Conservation (phyloP, 2,113 vertebrate species). For the Onychostruthus taczanowskii region DNA sequence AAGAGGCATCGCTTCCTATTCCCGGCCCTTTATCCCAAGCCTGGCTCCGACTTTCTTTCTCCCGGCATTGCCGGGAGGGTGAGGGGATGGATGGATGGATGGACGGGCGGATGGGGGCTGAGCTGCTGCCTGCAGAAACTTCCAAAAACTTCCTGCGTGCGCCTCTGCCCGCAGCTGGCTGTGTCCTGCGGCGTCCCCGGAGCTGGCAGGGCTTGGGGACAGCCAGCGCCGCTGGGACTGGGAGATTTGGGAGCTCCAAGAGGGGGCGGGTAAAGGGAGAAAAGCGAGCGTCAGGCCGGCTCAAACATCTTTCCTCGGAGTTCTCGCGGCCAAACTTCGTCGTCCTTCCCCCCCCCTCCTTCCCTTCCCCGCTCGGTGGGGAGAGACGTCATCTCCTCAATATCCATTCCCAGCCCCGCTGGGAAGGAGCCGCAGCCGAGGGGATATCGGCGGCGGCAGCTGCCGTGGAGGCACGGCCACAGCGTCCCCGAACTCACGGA, state of each 20-base stretch:
- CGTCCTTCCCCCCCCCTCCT: not conserved
- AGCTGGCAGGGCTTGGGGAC: not conserved
- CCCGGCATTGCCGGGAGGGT: conserved; percentile 35
- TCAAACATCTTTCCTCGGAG: conserved; percentile 69
- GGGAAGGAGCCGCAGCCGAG: not conserved
- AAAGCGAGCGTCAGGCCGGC: conserved; percentile 44
- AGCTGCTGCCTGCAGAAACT: not conserved
- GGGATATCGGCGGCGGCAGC: not conserved
- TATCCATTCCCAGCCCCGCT: conserved; percentile 49
- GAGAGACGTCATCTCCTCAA: conserved; percentile 53
- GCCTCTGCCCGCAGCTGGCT: conserved; percentile 15
- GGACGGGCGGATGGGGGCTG: not conserved
- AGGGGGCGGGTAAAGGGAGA: not conserved
- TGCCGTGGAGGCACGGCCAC: fast-evolving
- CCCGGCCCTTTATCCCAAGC: not conserved
- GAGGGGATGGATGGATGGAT: not conserved
- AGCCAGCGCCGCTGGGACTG: not conserved
- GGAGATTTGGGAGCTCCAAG: not conserved
- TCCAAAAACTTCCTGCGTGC: conserved; percentile 43
- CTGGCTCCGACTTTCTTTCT: not conserved
- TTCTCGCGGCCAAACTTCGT: conserved; percentile 61
- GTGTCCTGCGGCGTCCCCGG: not conserved
- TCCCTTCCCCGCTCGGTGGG: not conserved
- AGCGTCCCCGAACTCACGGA: fast-evolving
- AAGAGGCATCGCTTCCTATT: conserved; percentile 68